phyloP scores from a whole-genome alignment of 2,113 vertebrate species.

The Rattus rattus region DNA sequence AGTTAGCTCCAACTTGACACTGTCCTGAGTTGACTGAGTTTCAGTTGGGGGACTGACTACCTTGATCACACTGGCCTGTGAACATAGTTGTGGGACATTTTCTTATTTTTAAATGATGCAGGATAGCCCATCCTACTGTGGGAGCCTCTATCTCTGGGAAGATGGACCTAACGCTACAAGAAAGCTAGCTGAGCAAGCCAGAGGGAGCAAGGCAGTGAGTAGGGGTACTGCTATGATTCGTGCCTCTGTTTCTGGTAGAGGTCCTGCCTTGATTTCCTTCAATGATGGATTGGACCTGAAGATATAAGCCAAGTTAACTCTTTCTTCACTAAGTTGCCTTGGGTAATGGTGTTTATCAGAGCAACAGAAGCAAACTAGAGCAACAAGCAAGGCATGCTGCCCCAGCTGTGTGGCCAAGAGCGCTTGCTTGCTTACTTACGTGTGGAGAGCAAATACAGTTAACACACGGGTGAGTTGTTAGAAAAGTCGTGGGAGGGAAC shows the following conservation, averaged over 20 bases:
- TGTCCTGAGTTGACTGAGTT: background rate
- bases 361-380: background rate
- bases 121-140: background rate
- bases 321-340: background rate
- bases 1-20: background rate
- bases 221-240: background rate
- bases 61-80: background rate
- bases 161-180: background rate
- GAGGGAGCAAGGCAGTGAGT: background rate
- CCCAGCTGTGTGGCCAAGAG: background rate
- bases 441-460: background rate
- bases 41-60: background rate
- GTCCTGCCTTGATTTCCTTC: background rate
- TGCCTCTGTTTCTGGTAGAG: background rate
- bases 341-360: background rate
- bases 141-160: background rate
- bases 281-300: background rate
- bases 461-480: background rate
- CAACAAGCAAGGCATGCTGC: background rate
- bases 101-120: background rate
- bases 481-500: background rate
- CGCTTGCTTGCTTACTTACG: background rate
- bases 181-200: background rate
- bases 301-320: background rate
- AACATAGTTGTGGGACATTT: background rate